Evolutionary conservation across 2,113 vertebrate species (phyloP).

Genomic region (Rhombomys opimus): DNA sequence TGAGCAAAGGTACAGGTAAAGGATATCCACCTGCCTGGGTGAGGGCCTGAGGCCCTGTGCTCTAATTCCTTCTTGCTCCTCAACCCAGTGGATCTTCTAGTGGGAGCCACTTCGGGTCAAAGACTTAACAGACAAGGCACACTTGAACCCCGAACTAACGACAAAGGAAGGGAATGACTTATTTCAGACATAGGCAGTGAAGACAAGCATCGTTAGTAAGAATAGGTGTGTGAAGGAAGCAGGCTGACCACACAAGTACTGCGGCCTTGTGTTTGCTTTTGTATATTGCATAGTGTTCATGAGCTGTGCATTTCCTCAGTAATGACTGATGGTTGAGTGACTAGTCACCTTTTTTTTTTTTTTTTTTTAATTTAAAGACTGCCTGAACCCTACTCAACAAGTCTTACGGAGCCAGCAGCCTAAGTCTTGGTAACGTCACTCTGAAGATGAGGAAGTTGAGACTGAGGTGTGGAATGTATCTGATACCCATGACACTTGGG

Average conservation of each 20-base stretch:
- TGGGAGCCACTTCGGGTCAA: neutral
- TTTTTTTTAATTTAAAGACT: neutral
- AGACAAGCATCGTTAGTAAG: neutral
- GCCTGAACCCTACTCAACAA: neutral
- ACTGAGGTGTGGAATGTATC: neutral
- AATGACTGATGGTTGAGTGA: neutral
- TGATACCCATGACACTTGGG: too few species aligned
- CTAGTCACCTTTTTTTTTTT: neutral
- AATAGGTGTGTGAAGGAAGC: neutral
- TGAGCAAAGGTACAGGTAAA: neutral
- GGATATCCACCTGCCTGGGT: neutral
- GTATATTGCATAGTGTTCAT: neutral
- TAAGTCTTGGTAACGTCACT: neutral
- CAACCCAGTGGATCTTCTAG: neutral
- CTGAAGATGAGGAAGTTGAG: neutral
- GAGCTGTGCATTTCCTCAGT: neutral
- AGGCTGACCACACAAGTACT: neutral
- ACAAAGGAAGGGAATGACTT: neutral
- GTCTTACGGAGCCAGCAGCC: neutral
- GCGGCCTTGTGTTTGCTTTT: neutral
- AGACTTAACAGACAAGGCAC: neutral
- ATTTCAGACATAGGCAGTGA: neutral
- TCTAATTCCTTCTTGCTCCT: neutral
- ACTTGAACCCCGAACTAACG: neutral
- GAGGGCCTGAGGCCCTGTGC: neutral